Conservation (phyloP, 2,888 invertebrate genomes). For the Gisinianus flammeolus region DNA sequence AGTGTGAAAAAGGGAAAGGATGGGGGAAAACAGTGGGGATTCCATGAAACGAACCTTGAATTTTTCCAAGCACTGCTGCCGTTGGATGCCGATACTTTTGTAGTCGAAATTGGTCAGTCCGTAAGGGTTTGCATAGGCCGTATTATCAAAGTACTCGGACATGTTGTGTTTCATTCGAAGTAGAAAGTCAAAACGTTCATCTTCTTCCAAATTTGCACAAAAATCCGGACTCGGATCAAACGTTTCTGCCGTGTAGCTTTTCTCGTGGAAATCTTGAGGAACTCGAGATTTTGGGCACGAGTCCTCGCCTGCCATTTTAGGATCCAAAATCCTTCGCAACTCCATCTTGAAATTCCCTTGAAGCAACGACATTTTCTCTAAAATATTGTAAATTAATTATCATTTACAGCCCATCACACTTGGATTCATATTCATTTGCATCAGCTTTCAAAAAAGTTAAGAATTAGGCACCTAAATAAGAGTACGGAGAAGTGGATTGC, state of each 20-base stretch:
- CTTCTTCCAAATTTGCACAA: constrained; percentile 31
- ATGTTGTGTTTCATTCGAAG: constrained; percentile 44
- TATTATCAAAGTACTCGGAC: constrained; percentile 47
- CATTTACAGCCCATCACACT: too few species aligned
- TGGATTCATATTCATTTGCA: too few species aligned
- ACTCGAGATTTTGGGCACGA: constrained; percentile 6
- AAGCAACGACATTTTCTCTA: not conserved
- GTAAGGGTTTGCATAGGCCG: constrained; percentile 49
- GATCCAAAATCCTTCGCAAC: not conserved
- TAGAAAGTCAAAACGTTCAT: constrained; percentile 43
- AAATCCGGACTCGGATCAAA: constrained; percentile 4
- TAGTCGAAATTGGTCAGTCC: constrained; percentile 50
- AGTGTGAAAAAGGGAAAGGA: not conserved
- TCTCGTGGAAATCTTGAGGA: not conserved
- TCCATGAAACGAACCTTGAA: constrained; percentile 40
- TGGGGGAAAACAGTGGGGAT: not conserved
- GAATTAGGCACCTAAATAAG: too few species aligned
- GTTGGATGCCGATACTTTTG: constrained; percentile 38
- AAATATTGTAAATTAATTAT: too few species aligned
- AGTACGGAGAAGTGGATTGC: too few species aligned
- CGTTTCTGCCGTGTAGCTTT: not conserved
- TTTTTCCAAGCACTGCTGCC: constrained; percentile 39
- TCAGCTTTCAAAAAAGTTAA: too few species aligned
- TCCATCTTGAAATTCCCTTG: constrained; percentile 11
- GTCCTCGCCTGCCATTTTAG: not conserved